A percentile compares a stretch with the other conserved stretches of the same genome.
phyloP scores from a whole-genome alignment of 2,797 vertebrate species.

The Mustela erminea region DNA sequence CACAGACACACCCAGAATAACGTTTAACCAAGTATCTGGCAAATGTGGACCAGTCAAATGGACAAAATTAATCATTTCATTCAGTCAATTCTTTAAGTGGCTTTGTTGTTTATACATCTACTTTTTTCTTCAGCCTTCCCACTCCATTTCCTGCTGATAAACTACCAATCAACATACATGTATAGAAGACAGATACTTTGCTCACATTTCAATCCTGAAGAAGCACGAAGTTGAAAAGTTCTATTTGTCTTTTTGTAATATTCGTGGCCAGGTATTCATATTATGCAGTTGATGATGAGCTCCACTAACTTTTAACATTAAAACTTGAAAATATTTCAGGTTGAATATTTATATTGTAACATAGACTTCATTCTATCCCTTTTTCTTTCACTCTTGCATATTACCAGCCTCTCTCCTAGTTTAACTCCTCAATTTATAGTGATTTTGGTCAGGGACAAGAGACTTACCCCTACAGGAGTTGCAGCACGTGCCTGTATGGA shows the following conservation, averaged over 20 bases:
- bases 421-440: background rate
- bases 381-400: background rate
- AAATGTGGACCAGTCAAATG: background rate
- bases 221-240: background rate
- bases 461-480: background rate
- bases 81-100: background rate
- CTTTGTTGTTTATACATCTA: background rate
- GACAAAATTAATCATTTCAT: background rate
- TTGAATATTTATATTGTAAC: background rate
- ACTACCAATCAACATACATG: background rate
- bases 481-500: background rate
- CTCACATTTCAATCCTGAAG: background rate
- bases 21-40: background rate
- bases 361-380: background rate
- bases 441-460: background rate
- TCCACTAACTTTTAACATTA: background rate
- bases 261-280: background rate
- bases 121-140: background rate
- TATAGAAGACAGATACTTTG: background rate
- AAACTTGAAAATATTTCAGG: background rate
- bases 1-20: background rate
- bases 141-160: background rate
- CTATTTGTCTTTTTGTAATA: background rate
- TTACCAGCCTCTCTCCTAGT: background rate
- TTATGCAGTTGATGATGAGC: background rate